Evolutionary conservation across 2,888 invertebrate species (phyloP), one percentile per base, ranked within the genome.

Genomic region (Lycia hirtaria): DNA sequence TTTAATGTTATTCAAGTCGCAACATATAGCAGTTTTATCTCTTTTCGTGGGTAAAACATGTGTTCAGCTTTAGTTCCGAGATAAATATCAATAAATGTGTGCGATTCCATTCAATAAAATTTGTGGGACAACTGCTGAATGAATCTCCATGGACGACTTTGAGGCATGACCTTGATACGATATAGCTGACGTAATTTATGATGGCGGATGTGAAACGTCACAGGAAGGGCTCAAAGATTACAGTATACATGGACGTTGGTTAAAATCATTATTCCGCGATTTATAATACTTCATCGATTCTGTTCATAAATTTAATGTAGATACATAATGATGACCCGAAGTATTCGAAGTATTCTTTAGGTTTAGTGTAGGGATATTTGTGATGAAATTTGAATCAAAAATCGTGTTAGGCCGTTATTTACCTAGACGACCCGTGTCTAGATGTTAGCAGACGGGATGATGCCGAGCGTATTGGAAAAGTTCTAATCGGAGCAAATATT

Each of bases 401-500:
- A 33, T 6, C 15, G 6, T 9, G 28, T 17, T 41, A 24, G n/a
- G n/a, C n/a, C n/a, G n/a, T n/a, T n/a, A n/a, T n/a, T n/a, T n/a
- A n/a, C n/a, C n/a, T n/a, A n/a, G n/a, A n/a, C n/a, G n/a, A n/a
- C n/a, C n/a, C n/a, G n/a, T n/a, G n/a, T n/a, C n/a, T 15, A 15
- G 26, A 9, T 5, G 2, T 17, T n/a, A n/a, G 17, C 26, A 12
- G 24, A 33, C 33, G 24, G 20, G n/a, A 43, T 41, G 15, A 14
- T 41, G 19, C 32, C 24, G 22, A 35, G 26, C 9, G 19, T 60
- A 61, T 64, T 59, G 77, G 73, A 75, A 78, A 74, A 67, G 48
- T 75, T 74, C 26, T 62, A 66, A 65, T 57, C 51, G 37, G 52
- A 44, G 63, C 75, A 81, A 86, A 87, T 83, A 86, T 85, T 85